Percentiles rank a stretch among this genome's conserved stretches.
phyloP scores from a whole-genome alignment of 2,888 invertebrate species.

The Crossocerus cetratus region DNA sequence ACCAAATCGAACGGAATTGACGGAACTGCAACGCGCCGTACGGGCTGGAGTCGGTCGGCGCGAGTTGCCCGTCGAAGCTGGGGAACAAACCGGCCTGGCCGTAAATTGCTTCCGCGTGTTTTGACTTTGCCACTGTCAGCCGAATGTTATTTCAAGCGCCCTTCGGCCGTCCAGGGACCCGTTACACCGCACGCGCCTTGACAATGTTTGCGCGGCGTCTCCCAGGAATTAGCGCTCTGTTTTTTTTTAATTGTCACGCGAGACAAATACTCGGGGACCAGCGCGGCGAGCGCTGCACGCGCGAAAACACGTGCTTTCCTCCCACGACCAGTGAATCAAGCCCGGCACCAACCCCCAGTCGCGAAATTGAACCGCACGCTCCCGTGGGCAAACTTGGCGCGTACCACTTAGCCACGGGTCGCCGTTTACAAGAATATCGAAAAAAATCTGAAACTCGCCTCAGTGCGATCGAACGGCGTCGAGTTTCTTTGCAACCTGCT shows the following conservation, averaged over 20 bases:
- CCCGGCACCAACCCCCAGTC: not conserved
- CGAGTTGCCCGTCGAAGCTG: too few species aligned
- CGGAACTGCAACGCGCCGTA: too few species aligned
- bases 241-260: conserved; percentile 44
- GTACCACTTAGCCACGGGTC: too few species aligned
- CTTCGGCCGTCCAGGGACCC: conserved; percentile 2
- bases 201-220: conserved; percentile 13
- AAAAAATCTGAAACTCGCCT: too few species aligned
- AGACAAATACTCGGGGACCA: conserved; percentile 8
- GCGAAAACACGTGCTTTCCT: conserved; percentile 27
- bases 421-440: too few species aligned
- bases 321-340: conserved; percentile 21
- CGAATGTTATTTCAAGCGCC: conserved; percentile 17
- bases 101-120: conserved; percentile 6
- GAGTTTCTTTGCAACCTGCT: too few species aligned
- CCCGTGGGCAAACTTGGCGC: not conserved
- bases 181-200: conserved; percentile 9
- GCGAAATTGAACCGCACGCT: conserved; percentile 40
- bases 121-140: conserved; percentile 11
- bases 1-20: too few species aligned
- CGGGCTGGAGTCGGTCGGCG: too few species aligned
- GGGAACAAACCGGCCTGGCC: too few species aligned
- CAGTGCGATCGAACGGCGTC: too few species aligned
- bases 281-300: conserved; percentile 17
- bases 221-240: conserved; percentile 6